A percentile compares a stretch with the other conserved stretches of the same genome.
phyloP scores from a whole-genome alignment of 1,140 invertebrate species.

The Stegodyphus dumicola region DNA sequence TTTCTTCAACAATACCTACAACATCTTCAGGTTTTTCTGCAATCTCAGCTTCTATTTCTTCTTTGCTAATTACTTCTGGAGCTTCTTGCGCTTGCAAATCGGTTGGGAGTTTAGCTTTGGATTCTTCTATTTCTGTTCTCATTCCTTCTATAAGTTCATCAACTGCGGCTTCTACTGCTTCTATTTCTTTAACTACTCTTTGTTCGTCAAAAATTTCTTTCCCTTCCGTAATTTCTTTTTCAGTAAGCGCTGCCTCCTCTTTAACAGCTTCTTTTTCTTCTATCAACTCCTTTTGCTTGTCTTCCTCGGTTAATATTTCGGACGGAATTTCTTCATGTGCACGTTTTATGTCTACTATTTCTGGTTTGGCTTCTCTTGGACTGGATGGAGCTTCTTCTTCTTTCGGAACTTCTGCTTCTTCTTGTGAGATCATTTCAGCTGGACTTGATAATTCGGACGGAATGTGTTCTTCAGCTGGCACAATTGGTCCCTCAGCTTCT shows the following conservation, averaged over 20 bases:
- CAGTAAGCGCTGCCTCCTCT: not conserved
- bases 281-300: not conserved
- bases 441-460: constrained; percentile 39
- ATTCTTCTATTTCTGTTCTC: constrained; percentile 36
- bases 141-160: constrained; percentile 58
- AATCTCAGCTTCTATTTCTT: not conserved
- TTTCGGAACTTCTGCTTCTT: not conserved
- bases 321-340: constrained; percentile 45
- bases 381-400: constrained; percentile 32
- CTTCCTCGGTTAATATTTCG: constrained; percentile 1
- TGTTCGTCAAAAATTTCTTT: constrained; percentile 40
- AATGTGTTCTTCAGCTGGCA: constrained; percentile 22
- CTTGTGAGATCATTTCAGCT: not conserved
- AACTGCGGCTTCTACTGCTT: constrained; percentile 52
- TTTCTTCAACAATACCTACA: not conserved
- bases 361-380: constrained; percentile 28
- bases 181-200: constrained; percentile 57
- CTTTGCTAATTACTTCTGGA: not conserved
- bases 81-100: constrained; percentile 3
- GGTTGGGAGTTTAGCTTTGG: constrained; percentile 5
- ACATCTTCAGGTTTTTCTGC: constrained; percentile 19
- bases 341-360: not conserved
- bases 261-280: not conserved
- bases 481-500: constrained; percentile 29
- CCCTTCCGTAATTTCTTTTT: not conserved